These are phyloP conservation scores for Nannospalax galili DNA, from an alignment of 2,113 vertebrate species.

Conservation along the genomic window DNA sequence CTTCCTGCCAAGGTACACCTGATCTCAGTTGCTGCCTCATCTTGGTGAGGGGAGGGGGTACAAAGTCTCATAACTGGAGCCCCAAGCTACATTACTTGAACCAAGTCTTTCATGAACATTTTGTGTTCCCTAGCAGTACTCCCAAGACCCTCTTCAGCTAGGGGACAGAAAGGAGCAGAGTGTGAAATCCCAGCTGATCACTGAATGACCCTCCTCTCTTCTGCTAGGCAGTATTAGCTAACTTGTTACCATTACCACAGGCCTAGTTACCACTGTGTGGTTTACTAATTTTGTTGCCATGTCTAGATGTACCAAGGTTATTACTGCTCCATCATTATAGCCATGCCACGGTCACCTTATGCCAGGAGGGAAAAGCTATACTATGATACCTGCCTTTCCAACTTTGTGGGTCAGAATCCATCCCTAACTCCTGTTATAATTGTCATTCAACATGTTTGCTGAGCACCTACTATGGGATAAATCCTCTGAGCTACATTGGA, in stretches of 20 bases:
- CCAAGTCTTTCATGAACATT: not conserved
- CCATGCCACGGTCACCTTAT: not conserved
- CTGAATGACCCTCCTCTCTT: not conserved
- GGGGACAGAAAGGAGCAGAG: not conserved
- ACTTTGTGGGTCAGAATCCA: not conserved
- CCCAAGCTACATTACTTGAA: not conserved
- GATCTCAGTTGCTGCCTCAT: not conserved
- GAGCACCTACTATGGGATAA: not conserved
- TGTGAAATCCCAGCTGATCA: not conserved
- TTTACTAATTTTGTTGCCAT: not conserved
- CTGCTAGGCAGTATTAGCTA: not conserved
- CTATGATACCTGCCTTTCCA: not conserved
- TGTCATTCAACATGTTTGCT: not conserved
- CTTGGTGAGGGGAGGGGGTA: not conserved
- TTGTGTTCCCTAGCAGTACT: not conserved
- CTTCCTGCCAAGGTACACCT: not conserved
- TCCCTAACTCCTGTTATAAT: not conserved
- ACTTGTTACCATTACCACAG: not conserved
- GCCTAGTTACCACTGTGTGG: not conserved
- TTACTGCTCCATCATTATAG: not conserved
- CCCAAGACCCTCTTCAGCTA: not conserved
- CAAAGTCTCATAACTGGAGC: not conserved
- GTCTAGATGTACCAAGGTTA: not conserved
- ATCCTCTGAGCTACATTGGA: not conserved
- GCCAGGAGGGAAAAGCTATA: not conserved